Base-by-base conservation (phyloP, 2,113 vertebrate genomes). In the Corynorhinus townsendii region DNA sequence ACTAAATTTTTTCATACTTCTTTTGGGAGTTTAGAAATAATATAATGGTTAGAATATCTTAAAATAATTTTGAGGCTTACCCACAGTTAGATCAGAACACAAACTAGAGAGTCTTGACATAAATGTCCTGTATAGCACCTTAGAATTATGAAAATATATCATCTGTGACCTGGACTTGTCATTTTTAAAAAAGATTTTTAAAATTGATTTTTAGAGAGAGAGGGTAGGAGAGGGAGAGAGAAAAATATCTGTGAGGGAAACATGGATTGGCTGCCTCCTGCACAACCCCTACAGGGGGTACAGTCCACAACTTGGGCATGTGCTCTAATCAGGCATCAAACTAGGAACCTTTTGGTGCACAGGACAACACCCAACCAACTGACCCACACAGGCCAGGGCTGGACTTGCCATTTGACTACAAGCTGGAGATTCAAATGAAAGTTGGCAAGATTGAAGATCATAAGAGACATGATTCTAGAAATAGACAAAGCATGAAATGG, bases 361-460 rank as follows among this genome's bases (percentile, higher is more conserved):
- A 30, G 62, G 11, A 30, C 62, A 30, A 64, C 4, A 26, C 56
- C 56, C 56, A 59, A 59, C 24, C 56, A 59, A 59, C 56, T 59
- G 56, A 59, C 24, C 56, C 56, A 26, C 22, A 59, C 56, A 26
- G 56, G 56, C 56, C 56, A 26, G 56, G 22, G 24, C 14, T 35
- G 4, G 4, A 40, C 12, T 64, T 30, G 62, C 15, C 38, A n/a
- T 91, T 69, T 93, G 69, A 82, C 35, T 69, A 43, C 8, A 93
- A 69, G 59, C 76, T 91, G 19, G 11, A 43, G 80, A 94, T 90
- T 95, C 69, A 85, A 54, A 90, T 92, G 62, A 47, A 93, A 76
- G 52, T 49, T 93, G 92, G 43, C 69, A 96, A 89, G 84, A 75
- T 85, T 96, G 86, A 87, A 40, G 83, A n/a, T 93, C 72, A 86